phyloP scores from a whole-genome alignment of 2,797 vertebrate genomes.

The Syndactyla subalaris region DNA sequence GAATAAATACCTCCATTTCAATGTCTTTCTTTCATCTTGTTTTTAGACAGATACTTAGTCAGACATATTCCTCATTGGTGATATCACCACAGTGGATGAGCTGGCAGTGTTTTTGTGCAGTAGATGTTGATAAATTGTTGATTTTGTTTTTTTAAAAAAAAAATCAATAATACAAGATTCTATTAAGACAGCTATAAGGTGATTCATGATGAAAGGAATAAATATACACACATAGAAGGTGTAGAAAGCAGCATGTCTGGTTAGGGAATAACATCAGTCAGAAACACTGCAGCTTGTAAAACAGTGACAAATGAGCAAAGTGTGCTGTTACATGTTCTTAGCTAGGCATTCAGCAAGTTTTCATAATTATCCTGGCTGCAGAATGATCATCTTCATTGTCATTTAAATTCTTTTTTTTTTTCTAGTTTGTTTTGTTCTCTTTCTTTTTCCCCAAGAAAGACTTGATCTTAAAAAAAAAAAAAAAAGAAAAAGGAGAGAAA shows the following conservation, averaged over 20 bases:
- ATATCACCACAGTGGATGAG: not conserved
- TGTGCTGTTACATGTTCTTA: not conserved
- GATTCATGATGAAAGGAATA: conserved; percentile 41
- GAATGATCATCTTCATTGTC: conserved; percentile 1
- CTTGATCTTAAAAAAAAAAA: not conserved
- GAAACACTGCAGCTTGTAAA: not conserved
- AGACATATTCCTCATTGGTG: not conserved
- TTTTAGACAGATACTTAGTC: not conserved
- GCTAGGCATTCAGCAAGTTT: conserved; percentile 9
- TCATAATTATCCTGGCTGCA: conserved; percentile 28
- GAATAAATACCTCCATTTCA: not conserved
- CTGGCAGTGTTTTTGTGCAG: not conserved
- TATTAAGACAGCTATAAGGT: not conserved
- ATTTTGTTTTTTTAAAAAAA: not conserved
- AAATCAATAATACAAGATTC: not conserved
- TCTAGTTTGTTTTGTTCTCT: conserved; percentile 23
- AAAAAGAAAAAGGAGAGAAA: not conserved
- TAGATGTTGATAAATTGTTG: not conserved
- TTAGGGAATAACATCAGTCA: conserved; percentile 33
- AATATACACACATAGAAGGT: not conserved
- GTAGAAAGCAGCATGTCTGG: not conserved
- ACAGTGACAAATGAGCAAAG: conserved; percentile 12
- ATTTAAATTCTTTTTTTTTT: conserved; percentile 31
- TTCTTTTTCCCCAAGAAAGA: not conserved
- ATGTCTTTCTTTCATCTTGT: not conserved